A percentile compares a stretch with the other conserved stretches of the same genome.
Conservation (phyloP, 2,113 vertebrate species). For the Lophius piscatorius region DNA sequence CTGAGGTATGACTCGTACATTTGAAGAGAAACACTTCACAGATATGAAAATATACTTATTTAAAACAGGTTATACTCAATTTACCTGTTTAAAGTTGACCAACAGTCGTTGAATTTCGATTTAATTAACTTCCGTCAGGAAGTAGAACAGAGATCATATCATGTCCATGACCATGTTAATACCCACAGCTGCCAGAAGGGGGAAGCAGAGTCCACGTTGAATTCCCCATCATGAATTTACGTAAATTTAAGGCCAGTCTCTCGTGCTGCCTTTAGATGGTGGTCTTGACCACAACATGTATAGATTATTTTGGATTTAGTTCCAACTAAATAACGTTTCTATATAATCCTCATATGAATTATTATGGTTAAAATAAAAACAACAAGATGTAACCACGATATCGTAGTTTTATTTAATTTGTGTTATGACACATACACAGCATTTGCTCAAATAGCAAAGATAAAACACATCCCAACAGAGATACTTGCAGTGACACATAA, state of each 20-base stretch:
- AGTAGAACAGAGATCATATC: not conserved
- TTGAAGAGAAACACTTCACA: not conserved
- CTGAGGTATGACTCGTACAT: constrained; percentile 2
- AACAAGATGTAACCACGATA: constrained; percentile 47
- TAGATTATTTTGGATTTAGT: too few relatives aligned
- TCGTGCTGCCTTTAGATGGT: too few relatives aligned
- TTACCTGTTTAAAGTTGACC: too few relatives aligned
- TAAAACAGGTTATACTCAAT: too few relatives aligned
- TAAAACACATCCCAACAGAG: constrained; percentile 65
- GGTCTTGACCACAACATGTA: too few relatives aligned
- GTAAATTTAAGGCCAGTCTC: too few relatives aligned
- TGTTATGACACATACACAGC: constrained; percentile 58
- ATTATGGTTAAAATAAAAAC: not conserved
- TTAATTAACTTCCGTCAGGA: too few relatives aligned
- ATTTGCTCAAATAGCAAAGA: constrained; percentile 65
- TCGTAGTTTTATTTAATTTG: constrained; percentile 63
- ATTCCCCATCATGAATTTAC: not conserved
- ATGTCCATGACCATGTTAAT: not conserved
- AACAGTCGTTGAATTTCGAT: too few relatives aligned
- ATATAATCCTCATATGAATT: not conserved
- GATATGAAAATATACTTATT: not conserved
- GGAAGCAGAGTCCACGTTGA: constrained; percentile 65
- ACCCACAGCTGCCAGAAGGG: constrained; percentile 9
- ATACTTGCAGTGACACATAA: constrained; percentile 69
- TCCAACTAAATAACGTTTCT: too few relatives aligned